These are phyloP conservation scores for Tympanuchus pallidicinctus DNA, from an alignment of 2,113 vertebrate genomes.

Conservation along the genomic window DNA sequence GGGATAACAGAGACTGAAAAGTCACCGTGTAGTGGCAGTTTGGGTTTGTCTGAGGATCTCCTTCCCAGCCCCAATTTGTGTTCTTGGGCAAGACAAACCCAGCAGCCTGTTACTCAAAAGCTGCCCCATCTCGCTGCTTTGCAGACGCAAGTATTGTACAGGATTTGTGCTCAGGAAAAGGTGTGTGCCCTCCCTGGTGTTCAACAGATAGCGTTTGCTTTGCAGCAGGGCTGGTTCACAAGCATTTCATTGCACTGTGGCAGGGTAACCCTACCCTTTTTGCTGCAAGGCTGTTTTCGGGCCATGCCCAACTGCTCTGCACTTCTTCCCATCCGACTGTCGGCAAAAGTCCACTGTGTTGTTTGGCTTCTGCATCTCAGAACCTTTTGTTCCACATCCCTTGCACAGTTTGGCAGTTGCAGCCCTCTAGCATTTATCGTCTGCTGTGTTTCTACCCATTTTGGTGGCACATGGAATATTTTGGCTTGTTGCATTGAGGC, in stretches of 20 bases:
- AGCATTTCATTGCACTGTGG: background rate
- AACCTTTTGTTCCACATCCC: background rate
- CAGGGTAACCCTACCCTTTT: background rate
- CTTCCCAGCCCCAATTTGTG: background rate
- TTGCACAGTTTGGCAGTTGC: background rate
- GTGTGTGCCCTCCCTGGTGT: rapidly evolving
- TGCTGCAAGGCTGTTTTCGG: background rate
- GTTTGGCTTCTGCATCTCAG: background rate
- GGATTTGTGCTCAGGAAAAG: rapidly evolving
- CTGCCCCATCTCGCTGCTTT: background rate
- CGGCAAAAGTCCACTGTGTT: background rate
- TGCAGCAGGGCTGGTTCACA: too few species aligned
- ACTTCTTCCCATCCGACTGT: background rate
- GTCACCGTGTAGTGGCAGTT: background rate
- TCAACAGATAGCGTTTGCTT: background rate
- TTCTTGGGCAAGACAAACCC: background rate
- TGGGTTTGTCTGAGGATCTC: background rate
- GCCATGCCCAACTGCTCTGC: background rate
- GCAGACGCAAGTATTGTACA: background rate
- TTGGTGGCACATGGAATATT: background rate
- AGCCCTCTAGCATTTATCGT: background rate
- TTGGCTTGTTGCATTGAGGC: background rate
- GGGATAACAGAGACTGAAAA: background rate
- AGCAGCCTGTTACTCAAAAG: background rate
- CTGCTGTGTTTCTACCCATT: background rate